phyloP scores from a whole-genome alignment of 1,140 invertebrate species.

The Brachionus koreanus region DNA sequence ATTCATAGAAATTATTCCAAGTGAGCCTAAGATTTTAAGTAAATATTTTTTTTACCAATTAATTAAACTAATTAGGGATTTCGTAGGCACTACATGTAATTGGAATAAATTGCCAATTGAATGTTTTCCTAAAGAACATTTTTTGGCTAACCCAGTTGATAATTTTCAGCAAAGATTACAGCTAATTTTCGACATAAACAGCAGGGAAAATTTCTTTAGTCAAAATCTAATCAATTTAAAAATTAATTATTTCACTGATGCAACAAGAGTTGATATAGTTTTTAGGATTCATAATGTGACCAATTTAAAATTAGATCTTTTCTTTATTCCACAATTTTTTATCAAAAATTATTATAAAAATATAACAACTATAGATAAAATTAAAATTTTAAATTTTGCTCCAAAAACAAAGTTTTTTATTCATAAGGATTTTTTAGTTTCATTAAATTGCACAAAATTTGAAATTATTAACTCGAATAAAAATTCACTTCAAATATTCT shows the following conservation, averaged over 20 bases:
- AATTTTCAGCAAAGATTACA: not conserved
- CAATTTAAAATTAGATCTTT: not conserved
- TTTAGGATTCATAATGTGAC: not conserved
- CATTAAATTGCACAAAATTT: not conserved
- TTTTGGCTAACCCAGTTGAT: not conserved
- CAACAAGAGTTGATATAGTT: not conserved
- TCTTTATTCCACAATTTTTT: not conserved
- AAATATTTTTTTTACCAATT: not conserved
- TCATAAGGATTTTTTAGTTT: not conserved
- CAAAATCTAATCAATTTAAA: not conserved
- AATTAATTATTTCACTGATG: not conserved
- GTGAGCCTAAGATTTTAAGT: not conserved
- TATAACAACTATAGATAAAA: conserved; percentile 2
- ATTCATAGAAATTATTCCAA: not conserved
- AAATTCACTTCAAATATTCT: not conserved
- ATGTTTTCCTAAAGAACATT: not conserved
- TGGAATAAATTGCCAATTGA: not conserved
- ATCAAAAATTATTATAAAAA: not conserved
- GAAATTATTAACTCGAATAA: not conserved
- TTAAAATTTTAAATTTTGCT: conserved; percentile 11
- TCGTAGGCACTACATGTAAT: not conserved
- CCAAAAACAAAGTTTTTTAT: not conserved
- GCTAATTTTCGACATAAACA: not conserved
- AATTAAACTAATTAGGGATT: not conserved
- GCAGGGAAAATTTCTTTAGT: not conserved